Conservation (phyloP, 2,888 invertebrate species). For the Argyresthia albistria region DNA sequence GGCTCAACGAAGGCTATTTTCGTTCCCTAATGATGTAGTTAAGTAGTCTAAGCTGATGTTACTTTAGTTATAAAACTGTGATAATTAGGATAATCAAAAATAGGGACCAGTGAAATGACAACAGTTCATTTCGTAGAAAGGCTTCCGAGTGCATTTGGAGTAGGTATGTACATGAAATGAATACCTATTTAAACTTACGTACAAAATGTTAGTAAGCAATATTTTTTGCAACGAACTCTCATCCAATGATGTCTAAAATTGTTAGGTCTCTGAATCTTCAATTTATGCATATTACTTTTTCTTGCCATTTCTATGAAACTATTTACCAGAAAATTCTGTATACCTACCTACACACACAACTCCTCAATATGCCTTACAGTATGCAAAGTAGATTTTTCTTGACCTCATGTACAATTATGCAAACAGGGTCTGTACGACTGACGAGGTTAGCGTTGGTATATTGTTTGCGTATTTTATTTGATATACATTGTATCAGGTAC, state of each 20-base stretch:
- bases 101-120: constrained; percentile 27
- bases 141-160: background rate
- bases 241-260: background rate
- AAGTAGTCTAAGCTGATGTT: constrained; percentile 33
- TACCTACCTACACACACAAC: background rate
- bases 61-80: constrained; percentile 67
- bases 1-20: constrained; percentile 60
- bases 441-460: background rate
- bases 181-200: background rate
- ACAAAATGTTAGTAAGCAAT: background rate
- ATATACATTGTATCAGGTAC: background rate
- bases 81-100: constrained; percentile 59
- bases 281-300: no score
- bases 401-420: background rate
- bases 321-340: background rate
- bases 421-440: background rate
- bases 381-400: background rate
- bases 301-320: no score
- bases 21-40: constrained; percentile 40
- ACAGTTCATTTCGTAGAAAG: background rate
- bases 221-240: background rate
- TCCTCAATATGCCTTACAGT: background rate
- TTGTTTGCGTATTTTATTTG: background rate
- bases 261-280: background rate
- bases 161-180: background rate